Evolutionary conservation across 2,113 vertebrate species (phyloP).

Genomic region (Beaufortia kweichowensis): DNA sequence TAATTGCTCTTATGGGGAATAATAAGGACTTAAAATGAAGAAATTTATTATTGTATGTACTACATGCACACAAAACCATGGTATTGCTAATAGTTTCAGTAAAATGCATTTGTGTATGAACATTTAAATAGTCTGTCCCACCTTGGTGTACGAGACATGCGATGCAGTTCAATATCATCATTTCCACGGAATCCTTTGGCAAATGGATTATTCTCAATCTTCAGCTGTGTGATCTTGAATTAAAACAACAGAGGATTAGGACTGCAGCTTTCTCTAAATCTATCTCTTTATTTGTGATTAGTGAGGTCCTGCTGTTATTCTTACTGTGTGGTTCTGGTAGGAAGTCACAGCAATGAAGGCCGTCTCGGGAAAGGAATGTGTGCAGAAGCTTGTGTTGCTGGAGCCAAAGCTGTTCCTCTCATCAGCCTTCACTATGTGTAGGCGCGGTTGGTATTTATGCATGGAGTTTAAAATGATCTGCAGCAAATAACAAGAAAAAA

Average conservation of each 20-base stretch:
- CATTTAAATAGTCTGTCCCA: slow-evolving; percentile 59
- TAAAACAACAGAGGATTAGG: slow-evolving; percentile 42
- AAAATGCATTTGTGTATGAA: not conserved
- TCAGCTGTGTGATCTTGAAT: slow-evolving; percentile 85
- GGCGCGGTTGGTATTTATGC: slow-evolving; percentile 98
- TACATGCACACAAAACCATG: not conserved
- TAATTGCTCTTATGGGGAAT: no score
- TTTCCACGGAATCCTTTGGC: slow-evolving; percentile 95
- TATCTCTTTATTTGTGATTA: slow-evolving; percentile 16
- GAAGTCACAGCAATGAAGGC: slow-evolving; percentile 96
- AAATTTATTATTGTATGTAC: not conserved
- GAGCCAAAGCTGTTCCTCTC: slow-evolving; percentile 98
- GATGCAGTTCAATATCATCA: slow-evolving; percentile 89
- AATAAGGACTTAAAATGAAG: not conserved
- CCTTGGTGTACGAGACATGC: slow-evolving; percentile 91
- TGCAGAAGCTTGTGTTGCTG: slow-evolving; percentile 95
- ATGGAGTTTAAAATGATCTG: slow-evolving; percentile 99
- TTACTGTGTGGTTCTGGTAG: slow-evolving; percentile 98
- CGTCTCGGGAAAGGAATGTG: slow-evolving; percentile 92
- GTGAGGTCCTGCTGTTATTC: slow-evolving; percentile 16
- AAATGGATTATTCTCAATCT: slow-evolving; percentile 96
- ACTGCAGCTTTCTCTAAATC: slow-evolving; percentile 5
- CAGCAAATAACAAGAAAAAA: slow-evolving; percentile 37
- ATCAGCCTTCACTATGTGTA: slow-evolving; percentile 96
- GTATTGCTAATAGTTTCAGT: no score